These are phyloP conservation scores for Ploceus nigricollis DNA, from an alignment of 2,113 vertebrate genomes.

Conservation along the genomic window DNA sequence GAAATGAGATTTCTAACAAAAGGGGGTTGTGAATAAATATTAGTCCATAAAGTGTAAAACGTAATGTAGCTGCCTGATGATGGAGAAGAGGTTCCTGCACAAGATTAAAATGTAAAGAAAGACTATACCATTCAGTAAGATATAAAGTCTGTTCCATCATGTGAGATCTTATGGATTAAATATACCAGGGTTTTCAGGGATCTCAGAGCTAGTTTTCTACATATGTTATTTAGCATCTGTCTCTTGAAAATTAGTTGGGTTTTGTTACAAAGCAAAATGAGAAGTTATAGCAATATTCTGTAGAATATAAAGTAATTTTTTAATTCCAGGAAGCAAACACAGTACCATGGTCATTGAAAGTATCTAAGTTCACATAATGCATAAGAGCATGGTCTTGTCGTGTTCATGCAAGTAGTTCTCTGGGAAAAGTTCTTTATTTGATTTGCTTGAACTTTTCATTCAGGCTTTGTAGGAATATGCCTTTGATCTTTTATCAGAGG, in stretches of 20 bases:
- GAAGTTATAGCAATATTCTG: background rate
- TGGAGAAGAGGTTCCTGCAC: background rate
- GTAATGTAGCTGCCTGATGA: background rate
- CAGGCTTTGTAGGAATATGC: background rate
- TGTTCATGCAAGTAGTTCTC: background rate
- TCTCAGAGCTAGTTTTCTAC: background rate
- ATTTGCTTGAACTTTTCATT: background rate
- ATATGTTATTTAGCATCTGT: background rate
- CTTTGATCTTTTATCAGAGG: background rate
- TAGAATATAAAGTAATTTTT: background rate
- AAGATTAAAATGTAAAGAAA: background rate
- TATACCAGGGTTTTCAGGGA: background rate
- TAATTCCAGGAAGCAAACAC: background rate
- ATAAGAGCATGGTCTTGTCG: background rate
- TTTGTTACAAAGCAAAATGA: background rate
- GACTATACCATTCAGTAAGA: background rate
- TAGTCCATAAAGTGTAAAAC: background rate
- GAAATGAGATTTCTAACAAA: background rate
- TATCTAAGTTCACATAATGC: background rate
- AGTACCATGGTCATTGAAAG: background rate
- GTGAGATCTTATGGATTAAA: background rate
- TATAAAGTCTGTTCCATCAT: background rate
- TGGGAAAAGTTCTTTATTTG: background rate
- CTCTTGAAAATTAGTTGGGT: background rate
- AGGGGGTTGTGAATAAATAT: background rate